A percentile compares a stretch with the other conserved stretches of the same genome.
These are phyloP conservation scores for Ornithorhynchus anatinus DNA, from an alignment of 2,113 vertebrate genomes.

Conservation along the genomic window DNA sequence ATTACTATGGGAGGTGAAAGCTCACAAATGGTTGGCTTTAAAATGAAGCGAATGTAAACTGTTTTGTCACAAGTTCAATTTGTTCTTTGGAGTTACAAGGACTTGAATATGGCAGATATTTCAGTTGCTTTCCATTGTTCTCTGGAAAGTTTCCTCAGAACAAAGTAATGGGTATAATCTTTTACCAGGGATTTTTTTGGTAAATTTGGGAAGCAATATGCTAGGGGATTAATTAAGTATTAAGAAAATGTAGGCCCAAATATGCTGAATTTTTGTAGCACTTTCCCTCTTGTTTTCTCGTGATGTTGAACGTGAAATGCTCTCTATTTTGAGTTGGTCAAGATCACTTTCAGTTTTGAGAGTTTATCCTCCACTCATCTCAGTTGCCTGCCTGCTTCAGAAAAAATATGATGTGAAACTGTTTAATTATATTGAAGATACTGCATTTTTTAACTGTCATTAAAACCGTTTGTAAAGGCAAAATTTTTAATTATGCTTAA, in stretches of 20 bases:
- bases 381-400: background rate
- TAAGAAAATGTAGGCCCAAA: background rate
- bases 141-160: background rate
- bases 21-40: background rate
- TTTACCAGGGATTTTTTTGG: background rate
- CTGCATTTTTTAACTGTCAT: background rate
- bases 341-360: conserved; percentile 26
- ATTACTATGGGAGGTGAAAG: background rate
- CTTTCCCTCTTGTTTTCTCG: conserved; percentile 22
- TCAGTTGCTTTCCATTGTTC: background rate
- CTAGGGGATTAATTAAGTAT: background rate
- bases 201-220: background rate
- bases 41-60: background rate
- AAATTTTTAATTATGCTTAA: background rate
- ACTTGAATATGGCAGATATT: background rate
- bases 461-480: background rate
- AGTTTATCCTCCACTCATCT: background rate
- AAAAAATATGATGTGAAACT: background rate
- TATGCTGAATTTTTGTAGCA: conserved; percentile 4
- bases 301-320: conserved; percentile 41
- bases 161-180: background rate
- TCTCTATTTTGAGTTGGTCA: conserved; percentile 25
- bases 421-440: background rate
- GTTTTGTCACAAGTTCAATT: background rate
- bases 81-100: background rate